These are phyloP conservation scores for Dreissena rostriformis DNA, from an alignment of 1,140 invertebrate genomes.

Conservation along the genomic window DNA sequence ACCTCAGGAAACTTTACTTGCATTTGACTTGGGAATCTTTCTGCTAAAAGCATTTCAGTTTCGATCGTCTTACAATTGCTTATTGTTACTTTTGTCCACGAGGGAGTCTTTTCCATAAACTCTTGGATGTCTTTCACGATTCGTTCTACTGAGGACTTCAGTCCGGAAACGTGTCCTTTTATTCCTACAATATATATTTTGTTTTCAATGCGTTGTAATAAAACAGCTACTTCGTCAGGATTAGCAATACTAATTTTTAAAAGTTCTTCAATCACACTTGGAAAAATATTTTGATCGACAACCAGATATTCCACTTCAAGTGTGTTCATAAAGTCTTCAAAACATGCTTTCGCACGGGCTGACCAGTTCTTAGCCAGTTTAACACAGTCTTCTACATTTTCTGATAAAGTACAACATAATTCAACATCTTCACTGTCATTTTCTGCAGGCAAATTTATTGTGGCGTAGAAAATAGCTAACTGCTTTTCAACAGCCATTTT, in stretches of 20 bases:
- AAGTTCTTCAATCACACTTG: constrained; percentile 18
- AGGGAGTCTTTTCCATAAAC: constrained; percentile 22
- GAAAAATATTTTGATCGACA: constrained; percentile 22
- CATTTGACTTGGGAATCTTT: constrained; percentile 23
- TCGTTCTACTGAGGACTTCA: not conserved
- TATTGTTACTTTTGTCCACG: constrained; percentile 22
- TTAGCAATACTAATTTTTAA: constrained; percentile 15
- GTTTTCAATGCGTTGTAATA: constrained; percentile 1
- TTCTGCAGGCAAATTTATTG: not conserved
- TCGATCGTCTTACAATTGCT: not conserved
- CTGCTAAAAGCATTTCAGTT: constrained; percentile 35
- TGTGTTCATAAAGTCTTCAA: constrained; percentile 28
- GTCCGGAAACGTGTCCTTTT: not conserved
- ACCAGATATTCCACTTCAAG: constrained; percentile 16
- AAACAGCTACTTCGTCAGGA: constrained; percentile 25
- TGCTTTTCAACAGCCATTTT: constrained; percentile 20
- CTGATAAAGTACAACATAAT: constrained; percentile 23
- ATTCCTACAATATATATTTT: constrained; percentile 30
- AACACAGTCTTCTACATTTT: constrained; percentile 14
- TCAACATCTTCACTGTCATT: not conserved
- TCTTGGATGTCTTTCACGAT: constrained; percentile 33
- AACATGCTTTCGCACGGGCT: constrained; percentile 9
- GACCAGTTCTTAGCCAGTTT: constrained; percentile 33
- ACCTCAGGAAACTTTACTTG: constrained; percentile 6
- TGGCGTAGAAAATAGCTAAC: constrained; percentile 12